phyloP scores from a whole-genome alignment of 2,888 invertebrate genomes.

The Drosophila peninsularis region DNA sequence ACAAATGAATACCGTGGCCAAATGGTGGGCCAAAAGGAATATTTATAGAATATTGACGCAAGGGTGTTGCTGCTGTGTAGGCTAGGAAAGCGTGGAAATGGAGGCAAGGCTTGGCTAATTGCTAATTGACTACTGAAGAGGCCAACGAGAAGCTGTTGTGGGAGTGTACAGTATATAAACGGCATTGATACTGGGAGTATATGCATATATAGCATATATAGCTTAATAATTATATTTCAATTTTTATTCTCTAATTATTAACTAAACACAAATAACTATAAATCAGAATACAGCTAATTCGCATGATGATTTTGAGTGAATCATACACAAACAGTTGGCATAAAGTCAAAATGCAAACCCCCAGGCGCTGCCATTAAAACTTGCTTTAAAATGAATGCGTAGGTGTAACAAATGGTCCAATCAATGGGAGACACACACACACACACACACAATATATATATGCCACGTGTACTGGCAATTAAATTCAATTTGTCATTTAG shows the following conservation, averaged over 20 bases:
- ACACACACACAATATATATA: constrained; percentile 20
- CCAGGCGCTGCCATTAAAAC: background rate
- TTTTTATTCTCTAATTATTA: background rate
- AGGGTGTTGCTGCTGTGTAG: background rate
- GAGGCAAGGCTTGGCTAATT: background rate
- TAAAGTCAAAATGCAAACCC: constrained; percentile 9
- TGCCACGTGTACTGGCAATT: constrained; percentile 59
- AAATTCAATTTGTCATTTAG: constrained; percentile 72
- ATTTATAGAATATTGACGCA: background rate
- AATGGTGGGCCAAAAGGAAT: background rate
- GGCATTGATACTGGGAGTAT: too few species aligned
- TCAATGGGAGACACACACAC: constrained; percentile 31
- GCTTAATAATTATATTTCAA: background rate
- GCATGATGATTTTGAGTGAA: background rate
- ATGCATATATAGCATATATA: too few species aligned
- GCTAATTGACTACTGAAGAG: background rate
- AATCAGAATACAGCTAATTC: background rate
- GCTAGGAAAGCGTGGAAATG: background rate
- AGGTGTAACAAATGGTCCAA: constrained; percentile 14
- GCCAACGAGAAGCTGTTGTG: background rate
- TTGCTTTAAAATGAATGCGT: constrained; percentile 17
- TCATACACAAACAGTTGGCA: background rate
- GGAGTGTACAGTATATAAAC: too few species aligned
- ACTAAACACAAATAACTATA: background rate
- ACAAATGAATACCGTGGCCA: constrained; percentile 5